Percentiles rank a stretch among this genome's conserved stretches.
These are phyloP conservation scores for Stenoptilia bipunctidactyla DNA, from an alignment of 2,888 invertebrate genomes.

Conservation along the genomic window DNA sequence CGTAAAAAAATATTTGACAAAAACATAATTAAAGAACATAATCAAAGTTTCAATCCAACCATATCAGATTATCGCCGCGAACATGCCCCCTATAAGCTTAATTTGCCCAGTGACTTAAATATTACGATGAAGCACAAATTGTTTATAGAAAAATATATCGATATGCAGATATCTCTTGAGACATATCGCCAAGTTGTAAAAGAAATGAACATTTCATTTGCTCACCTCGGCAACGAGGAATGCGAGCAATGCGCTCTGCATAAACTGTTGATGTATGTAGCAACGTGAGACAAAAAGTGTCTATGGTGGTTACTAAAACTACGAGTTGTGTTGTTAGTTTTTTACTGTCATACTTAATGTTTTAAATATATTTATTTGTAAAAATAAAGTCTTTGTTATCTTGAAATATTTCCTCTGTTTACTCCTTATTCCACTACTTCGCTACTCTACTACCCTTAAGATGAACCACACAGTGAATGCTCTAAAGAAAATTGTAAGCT, in stretches of 20 bases:
- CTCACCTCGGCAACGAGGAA: constrained; percentile 5
- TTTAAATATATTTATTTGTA: too few species aligned
- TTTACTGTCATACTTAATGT: too few species aligned
- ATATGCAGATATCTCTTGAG: neutral
- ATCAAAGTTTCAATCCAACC: neutral
- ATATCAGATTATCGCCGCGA: neutral
- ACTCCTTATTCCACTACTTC: too few species aligned
- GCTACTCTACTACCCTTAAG: neutral
- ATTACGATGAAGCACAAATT: neutral
- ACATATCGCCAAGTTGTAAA: neutral
- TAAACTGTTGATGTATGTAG: neutral
- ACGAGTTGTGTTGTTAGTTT: too few species aligned
- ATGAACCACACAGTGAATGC: neutral
- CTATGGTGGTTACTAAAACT: too few species aligned
- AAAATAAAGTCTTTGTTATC: too few species aligned
- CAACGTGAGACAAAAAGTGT: too few species aligned
- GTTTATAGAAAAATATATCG: neutral
- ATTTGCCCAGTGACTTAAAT: constrained; percentile 3
- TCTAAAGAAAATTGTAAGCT: neutral
- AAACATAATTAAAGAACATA: neutral
- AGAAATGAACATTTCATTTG: neutral
- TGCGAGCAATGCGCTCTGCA: neutral
- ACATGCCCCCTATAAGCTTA: constrained; percentile 1
- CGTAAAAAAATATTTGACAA: neutral
- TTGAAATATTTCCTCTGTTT: too few species aligned